Evolutionary conservation across 1,140 invertebrate genomes (phyloP), one percentile per base, ranked within the genome.

Genomic region (Psix sp.): DNA sequence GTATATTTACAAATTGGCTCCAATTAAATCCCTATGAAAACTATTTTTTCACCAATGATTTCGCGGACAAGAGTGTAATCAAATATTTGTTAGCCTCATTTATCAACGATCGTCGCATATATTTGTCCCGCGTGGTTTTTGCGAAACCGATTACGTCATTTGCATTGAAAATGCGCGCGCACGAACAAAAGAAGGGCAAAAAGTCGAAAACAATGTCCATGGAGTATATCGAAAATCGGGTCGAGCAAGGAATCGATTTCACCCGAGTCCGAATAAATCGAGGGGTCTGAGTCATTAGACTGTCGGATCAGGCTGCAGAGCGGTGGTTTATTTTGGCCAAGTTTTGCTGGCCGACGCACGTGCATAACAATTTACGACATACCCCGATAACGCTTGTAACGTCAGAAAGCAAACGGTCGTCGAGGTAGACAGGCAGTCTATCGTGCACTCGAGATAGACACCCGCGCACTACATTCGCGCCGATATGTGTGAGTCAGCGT

Each of bases 351-450:
- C 6, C 29, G 11, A 21, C 31, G 20, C 57, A 57, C 46, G 65
- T 60, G 65, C 36, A 43, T 46, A 39, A 66, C 49, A 62, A 67
- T 71, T 66, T 71, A 71, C 46, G 49, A 33, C 14, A 43, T 31
- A 57, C 63, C 59, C 57, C 36, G 48, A 60, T 60, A 60, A 15
- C 45, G 35, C 38, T 38, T 26, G 39, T 52, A 66, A 74, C 51
- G 71, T 67, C 71, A 46, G 39, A 54, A 63, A 62, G 38, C 33
- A 38, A 73, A 20, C 54, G 60, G 14, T 39, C 24, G 60, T 29
- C 35, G 46, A 33, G 38, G 49, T 60, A 74, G 62, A 74, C 63
- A 68, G 56, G 56, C 71, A 48, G 71, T 67, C 68, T 72, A 72
- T 66, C 62, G 62, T 36, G 57, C 38, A 7, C 26, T 18, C 26